Conservation (phyloP, 2,888 invertebrate genomes). For the Thera britannica region DNA sequence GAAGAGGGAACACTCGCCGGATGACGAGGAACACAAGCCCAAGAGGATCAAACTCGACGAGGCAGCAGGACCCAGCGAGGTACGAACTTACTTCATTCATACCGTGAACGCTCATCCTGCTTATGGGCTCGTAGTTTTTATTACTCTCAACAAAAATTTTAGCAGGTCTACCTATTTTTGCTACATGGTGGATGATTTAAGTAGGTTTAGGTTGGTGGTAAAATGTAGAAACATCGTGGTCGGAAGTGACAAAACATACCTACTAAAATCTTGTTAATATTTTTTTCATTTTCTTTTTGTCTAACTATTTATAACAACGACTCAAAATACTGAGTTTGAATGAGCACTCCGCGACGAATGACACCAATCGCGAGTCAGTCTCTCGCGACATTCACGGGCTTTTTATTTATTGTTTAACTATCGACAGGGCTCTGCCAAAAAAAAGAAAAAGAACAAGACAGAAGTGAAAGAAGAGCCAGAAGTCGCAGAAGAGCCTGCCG, state of each 20-base stretch:
- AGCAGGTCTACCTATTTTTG: too few relatives aligned
- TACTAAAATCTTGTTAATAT: too few relatives aligned
- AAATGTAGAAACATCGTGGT: too few relatives aligned
- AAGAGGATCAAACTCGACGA: constrained; percentile 85
- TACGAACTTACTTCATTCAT: constrained; percentile 8
- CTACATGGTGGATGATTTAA: too few relatives aligned
- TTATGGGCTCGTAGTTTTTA: neutral
- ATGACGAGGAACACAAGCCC: constrained; percentile 58
- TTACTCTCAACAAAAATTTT: neutral
- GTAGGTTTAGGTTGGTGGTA: too few relatives aligned
- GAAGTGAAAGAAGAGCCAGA: constrained; percentile 39
- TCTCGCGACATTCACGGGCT: neutral
- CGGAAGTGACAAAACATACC: too few relatives aligned
- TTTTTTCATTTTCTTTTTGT: too few relatives aligned
- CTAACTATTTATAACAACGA: too few relatives aligned
- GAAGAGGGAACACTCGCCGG: constrained; percentile 86
- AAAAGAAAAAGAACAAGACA: constrained; percentile 57
- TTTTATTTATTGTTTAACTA: neutral
- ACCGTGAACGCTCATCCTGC: neutral
- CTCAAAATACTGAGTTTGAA: too few relatives aligned
- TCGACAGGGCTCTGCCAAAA: constrained; percentile 68
- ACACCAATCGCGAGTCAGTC: too few relatives aligned
- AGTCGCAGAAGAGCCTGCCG: constrained; percentile 42
- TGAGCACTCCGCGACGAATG: too few relatives aligned
- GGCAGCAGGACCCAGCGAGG: constrained; percentile 48